Evolutionary conservation across 1,140 invertebrate species (phyloP).

Genomic region (Caligus rogercresseyi): DNA sequence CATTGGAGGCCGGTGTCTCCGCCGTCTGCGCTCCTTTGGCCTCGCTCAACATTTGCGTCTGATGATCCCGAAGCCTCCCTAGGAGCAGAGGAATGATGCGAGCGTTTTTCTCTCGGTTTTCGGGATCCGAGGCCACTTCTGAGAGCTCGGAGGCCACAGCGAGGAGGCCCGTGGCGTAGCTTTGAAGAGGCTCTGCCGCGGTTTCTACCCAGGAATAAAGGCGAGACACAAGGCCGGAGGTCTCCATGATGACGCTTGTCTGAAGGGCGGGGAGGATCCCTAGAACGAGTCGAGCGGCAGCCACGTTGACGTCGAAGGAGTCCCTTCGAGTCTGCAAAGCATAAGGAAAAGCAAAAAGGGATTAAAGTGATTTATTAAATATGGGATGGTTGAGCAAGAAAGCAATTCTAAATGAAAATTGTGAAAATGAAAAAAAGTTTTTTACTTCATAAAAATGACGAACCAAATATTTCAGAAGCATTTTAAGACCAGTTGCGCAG

Average conservation of each 20-base stretch:
- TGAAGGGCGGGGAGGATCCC: constrained; percentile 84
- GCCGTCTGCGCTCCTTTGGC: not conserved
- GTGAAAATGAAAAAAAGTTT: no score
- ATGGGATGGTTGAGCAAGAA: no score
- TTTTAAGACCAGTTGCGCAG: no score
- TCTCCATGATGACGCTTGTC: constrained; percentile 72
- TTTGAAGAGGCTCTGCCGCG: constrained; percentile 66
- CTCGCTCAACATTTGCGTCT: constrained; percentile 27
- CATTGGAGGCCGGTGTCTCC: constrained; percentile 6
- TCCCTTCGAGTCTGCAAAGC: constrained; percentile 39
- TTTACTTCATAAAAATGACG: no score
- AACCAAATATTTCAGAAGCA: no score
- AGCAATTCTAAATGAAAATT: no score
- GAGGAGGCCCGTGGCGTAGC: constrained; percentile 78
- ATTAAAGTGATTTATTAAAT: not conserved
- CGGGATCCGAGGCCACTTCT: constrained; percentile 52
- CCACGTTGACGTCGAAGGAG: constrained; percentile 52
- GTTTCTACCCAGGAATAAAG: constrained; percentile 75
- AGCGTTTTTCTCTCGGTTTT: constrained; percentile 58
- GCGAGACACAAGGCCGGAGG: constrained; percentile 61
- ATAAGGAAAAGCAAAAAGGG: not conserved
- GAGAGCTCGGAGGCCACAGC: constrained; percentile 91
- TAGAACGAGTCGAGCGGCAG: constrained; percentile 67
- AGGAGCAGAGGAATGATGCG: constrained; percentile 69
- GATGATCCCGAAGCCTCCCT: constrained; percentile 53